Evolutionary conservation across 2,797 vertebrate genomes (phyloP).

Genomic region (Hephaestus fuliginosus): DNA sequence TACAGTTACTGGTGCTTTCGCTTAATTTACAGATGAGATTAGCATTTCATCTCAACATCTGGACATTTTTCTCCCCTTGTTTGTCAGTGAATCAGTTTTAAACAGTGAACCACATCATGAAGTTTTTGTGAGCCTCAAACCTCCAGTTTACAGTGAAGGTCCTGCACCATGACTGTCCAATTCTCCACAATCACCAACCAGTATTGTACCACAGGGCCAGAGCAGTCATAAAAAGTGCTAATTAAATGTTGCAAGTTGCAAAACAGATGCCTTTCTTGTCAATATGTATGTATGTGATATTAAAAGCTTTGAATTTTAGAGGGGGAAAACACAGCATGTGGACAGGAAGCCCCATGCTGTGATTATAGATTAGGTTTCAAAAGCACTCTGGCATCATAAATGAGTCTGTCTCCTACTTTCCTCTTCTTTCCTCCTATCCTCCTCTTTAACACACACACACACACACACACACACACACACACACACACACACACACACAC

Average conservation of each 20-base stretch:
- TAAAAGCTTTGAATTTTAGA: conserved; percentile 7
- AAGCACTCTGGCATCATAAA: conserved; percentile 24
- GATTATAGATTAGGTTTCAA: conserved; percentile 44
- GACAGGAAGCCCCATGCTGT: conserved; percentile 33
- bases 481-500: no score
- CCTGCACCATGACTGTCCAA: not conserved
- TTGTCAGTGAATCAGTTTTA: not conserved
- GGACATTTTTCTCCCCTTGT: conserved; percentile 1
- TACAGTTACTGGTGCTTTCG: not conserved
- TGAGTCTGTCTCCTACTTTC: not conserved
- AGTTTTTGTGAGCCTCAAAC: conserved; percentile 1
- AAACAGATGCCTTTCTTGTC: not conserved
- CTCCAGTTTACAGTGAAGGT: conserved; percentile 4
- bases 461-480: no score
- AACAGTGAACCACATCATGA: not conserved
- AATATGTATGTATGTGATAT: conserved; percentile 3
- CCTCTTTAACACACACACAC: not conserved
- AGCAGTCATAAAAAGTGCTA: not conserved
- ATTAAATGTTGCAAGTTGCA: conserved; percentile 1
- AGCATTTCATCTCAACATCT: not conserved
- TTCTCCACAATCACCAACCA: not conserved
- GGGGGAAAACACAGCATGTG: not conserved
- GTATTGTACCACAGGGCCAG: not conserved
- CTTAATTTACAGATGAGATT: not conserved
- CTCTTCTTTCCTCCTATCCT: not conserved